These are phyloP conservation scores for Agonopterix alstromeriana DNA, from an alignment of 2,888 invertebrate genomes.

Conservation along the genomic window DNA sequence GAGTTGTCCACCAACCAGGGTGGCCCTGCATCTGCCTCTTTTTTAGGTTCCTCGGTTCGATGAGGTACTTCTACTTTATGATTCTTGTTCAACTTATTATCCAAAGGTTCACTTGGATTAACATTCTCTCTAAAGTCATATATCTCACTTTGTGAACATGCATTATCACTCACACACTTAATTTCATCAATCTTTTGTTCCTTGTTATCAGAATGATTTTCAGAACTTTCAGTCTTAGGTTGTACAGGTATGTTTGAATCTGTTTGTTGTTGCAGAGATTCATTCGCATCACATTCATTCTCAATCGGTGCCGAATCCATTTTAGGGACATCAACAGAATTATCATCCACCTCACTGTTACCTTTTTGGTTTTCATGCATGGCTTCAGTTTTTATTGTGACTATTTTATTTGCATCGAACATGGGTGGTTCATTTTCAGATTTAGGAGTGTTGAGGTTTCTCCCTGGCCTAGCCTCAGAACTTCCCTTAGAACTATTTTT, in stretches of 20 bases:
- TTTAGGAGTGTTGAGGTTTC: constrained; percentile 43
- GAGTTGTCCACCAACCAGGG: constrained; percentile 64
- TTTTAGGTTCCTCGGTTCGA: constrained; percentile 54
- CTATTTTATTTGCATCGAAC: constrained; percentile 34
- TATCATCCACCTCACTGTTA: constrained; percentile 24
- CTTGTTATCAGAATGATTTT: constrained; percentile 30
- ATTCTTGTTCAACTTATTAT: constrained; percentile 55
- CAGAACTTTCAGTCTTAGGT: constrained; percentile 30
- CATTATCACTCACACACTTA: constrained; percentile 48
- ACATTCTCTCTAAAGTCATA: constrained; percentile 73
- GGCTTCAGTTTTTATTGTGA: constrained; percentile 37
- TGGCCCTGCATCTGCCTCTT: constrained; percentile 53
- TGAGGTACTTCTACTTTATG: constrained; percentile 50
- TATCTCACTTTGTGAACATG: constrained; percentile 62
- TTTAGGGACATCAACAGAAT: constrained; percentile 30
- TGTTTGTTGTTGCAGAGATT: constrained; percentile 51
- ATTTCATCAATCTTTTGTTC: constrained; percentile 42
- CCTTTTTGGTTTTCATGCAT: constrained; percentile 29
- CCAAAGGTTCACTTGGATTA: constrained; percentile 64
- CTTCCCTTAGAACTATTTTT: constrained; percentile 37
- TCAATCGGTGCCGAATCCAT: constrained; percentile 32
- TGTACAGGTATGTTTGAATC: constrained; percentile 29
- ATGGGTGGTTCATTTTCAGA: constrained; percentile 42
- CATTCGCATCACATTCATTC: constrained; percentile 46
- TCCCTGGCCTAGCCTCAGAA: constrained; percentile 43